A percentile compares a stretch with the other conserved stretches of the same genome.
These are phyloP conservation scores for Drosophila orena DNA, from an alignment of 1,140 invertebrate genomes.

Conservation along the genomic window DNA sequence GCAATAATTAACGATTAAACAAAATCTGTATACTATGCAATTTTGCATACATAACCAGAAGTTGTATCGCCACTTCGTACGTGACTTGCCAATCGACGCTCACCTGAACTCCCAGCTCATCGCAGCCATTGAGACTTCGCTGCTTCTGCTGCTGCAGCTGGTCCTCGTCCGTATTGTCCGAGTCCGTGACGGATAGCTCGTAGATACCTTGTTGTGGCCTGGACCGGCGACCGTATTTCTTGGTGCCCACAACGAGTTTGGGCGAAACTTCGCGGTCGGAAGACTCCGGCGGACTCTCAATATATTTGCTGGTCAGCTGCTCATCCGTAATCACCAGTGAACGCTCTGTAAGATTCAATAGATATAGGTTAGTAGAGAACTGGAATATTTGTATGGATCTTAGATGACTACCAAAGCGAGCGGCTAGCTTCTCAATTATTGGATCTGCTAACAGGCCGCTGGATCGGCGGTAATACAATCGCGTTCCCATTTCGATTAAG, in stretches of 20 bases:
- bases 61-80: conserved; percentile 2
- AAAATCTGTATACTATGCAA: conserved; percentile 1
- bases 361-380: conserved; percentile 5
- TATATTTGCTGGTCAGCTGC: conserved; percentile 39
- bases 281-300: conserved; percentile 86
- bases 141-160: conserved; percentile 58
- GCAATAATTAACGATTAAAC: neutral
- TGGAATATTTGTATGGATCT: neutral
- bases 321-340: conserved; percentile 74
- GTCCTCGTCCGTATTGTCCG: conserved; percentile 78
- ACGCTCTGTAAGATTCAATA: conserved; percentile 62
- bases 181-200: conserved; percentile 74
- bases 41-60: conserved; percentile 7
- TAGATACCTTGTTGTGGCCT: conserved; percentile 85
- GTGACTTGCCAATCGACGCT: conserved; percentile 4
- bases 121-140: conserved; percentile 54
- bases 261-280: conserved; percentile 90
- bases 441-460: conserved; percentile 80
- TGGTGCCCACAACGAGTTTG: conserved; percentile 90
- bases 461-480: conserved; percentile 73
- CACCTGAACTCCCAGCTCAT: conserved; percentile 57
- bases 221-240: conserved; percentile 91
- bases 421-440: conserved; percentile 79
- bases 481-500: conserved; percentile 62
- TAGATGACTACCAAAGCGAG: conserved; percentile 60